Evolutionary conservation across 2,113 vertebrate genomes (phyloP), one percentile per base, ranked within the genome.

Genomic region (Cervus canadensis): DNA sequence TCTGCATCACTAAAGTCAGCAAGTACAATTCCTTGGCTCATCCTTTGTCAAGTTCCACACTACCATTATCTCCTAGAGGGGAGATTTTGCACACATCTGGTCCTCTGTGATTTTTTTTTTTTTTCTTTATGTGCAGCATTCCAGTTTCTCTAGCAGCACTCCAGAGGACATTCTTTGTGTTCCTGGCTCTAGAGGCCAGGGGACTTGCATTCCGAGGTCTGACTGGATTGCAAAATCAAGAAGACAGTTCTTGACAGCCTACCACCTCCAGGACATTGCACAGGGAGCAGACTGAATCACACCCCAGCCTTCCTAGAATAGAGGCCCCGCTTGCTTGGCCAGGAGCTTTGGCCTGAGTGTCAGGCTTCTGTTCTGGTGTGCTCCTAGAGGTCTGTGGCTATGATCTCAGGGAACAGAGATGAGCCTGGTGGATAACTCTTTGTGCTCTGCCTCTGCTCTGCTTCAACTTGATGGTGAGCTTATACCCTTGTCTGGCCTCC

Each of bases 291-390:
- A 40, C 19, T 74, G 67, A 74, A 6, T 74, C 67, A 74, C n/a
- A 74, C n/a, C 11, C 67, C 67, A 74, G 67, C n/a, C n/a, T 74
- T 74, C 36, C 67, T 40, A 36, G 5, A 40, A 74, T 40, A 74
- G 67, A 74, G n/a, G n/a, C 5, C 67, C 19, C 0, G 0, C 19
- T 74, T 74, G 19, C 67, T 74, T 23, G n/a, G 40, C 10, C 67
- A 74, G 19, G n/a, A 40, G 67, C 67, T 71, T 71, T 71, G 67
- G 67, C n/a, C 67, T 40, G n/a, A 36, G 36, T 36, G 36, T 36
- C 36, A 36, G 36, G 36, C 36, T 36, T 36, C 36, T 36, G 36
- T 36, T 36, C 36, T 36, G 36, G 36, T 36, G 36, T 36, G 10
- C n/a, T 71, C 19, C 19, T 40, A 74, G n/a, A 74, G 67, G n/a